phyloP scores from a whole-genome alignment of 1,140 invertebrate species.

The Spodoptera litura region DNA sequence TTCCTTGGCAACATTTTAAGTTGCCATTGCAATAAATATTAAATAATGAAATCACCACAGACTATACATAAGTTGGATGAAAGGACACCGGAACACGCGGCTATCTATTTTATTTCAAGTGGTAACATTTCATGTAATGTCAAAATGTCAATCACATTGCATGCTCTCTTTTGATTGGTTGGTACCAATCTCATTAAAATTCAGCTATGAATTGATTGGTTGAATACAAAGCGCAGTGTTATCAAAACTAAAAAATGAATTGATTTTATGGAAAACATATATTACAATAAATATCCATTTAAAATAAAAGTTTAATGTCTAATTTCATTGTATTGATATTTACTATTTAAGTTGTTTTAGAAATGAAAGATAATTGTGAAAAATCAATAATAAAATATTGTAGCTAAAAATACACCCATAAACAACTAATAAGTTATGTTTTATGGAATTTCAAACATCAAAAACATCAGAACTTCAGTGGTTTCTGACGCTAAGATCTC shows the following conservation, averaged over 20 bases:
- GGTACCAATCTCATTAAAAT: neutral
- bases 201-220: constrained; percentile 11
- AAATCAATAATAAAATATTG: neutral
- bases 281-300: neutral
- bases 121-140: constrained; percentile 22
- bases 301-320: neutral
- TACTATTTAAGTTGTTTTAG: too few species aligned
- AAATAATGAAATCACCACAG: constrained; percentile 22
- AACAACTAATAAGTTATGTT: neutral
- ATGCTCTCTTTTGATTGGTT: neutral
- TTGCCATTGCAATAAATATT: neutral
- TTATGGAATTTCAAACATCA: neutral
- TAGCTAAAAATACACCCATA: neutral
- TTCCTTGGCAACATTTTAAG: constrained; percentile 38
- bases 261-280: neutral
- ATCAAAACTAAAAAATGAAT: neutral
- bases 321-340: too few species aligned
- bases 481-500: neutral
- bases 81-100: constrained; percentile 5
- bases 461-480: neutral
- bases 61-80: constrained; percentile 18
- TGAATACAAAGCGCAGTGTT: neutral
- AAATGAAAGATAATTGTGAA: too few species aligned
- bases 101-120: neutral
- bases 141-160: constrained; percentile 34